Base-by-base conservation (phyloP, 1,140 invertebrate species). In the Protaetia brevitarsis region DNA sequence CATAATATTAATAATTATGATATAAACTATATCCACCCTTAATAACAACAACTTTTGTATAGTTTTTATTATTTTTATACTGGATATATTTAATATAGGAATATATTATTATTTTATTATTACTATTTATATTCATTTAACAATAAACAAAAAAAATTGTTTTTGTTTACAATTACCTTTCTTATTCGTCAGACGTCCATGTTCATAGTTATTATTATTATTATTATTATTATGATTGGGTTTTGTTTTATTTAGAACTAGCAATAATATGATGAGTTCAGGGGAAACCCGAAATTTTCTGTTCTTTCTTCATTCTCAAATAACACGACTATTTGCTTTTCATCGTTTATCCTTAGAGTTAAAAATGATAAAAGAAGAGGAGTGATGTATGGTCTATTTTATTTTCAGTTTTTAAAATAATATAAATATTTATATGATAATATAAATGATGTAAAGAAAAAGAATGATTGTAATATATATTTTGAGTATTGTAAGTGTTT, bases 201-300 rank as follows among this genome's bases (percentile, higher is more conserved):
- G n/a, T 13, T 16, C 34, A 63, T 74, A 75, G 73, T 74, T 71
- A 75, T 75, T 69, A 74, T 68, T 74, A 74, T 69, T 73, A 72
- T 57, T 65, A 64, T 36, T 26, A 26, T 59, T 26, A 26, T 26
- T 7, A 59, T n/a, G n/a, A n/a, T 37, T 37, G 34, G 34, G 34
- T 11, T 37, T 37, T 37, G n/a, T 16, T 37, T 37, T 37, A 37
- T 37, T 10, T 37, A 37, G 34, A 3, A 37, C 16, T 36, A 36
- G 1, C 16, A 37, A 16, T 37, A 37, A 34, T 34, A 10, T n/a
- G n/a, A 34, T 34, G 31, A 37, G 16, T 37, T 5, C n/a, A 37
- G 16, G 11, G 16, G n/a, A 34, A 34, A 34, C 31, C n/a, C 7
- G 28, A 16, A 59, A 59, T 6, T 26, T 19, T 23, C 6, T 59